Base-by-base conservation (phyloP, 2,113 vertebrate species). In the Limanda limanda region DNA sequence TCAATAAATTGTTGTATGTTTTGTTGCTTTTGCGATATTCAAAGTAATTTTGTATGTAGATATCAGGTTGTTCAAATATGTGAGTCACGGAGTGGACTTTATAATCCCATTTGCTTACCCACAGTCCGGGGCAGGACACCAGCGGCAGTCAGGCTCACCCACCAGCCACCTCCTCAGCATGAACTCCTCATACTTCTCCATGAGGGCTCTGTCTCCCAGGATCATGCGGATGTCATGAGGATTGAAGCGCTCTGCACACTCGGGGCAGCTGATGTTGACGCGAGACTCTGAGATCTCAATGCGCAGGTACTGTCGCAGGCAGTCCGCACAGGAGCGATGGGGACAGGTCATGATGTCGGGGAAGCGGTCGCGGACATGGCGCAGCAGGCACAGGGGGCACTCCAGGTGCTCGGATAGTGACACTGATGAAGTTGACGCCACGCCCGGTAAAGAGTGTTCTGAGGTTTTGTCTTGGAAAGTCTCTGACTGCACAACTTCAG, bases 101-200 rank as follows among this genome's bases (percentile, higher is more conserved):
- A 13, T 56, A 61, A 52, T 72, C n/a, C 9, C 3, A 10, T 57
- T 37, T 65, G 81, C 92, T 96, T 95, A 99, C 98, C 98, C 98
- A 80, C 98, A 99, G 62, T 99, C 98, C 0, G 98, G 98, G 80
- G 98, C 97, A 1, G 98, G 98, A 83, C 98, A 99, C 98, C 98
- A 99, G 79, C 98, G 96, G 85, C 98, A 99, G 88, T 99, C 98
- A 1, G 98, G 97, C 89, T 99, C 98, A 0, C 96, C 97, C 58
- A 98, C 97, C 27, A 99, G 95, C 97, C 97, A 99, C 52, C 98
- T 90, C 79, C 98, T 95, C 68, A 99, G 95, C 98, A 99, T 99
- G 91, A 99, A 99, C 93, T 99, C 98, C 91, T 99, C 98, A 0
- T 99, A 99, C 89, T 99, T 99, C 89, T 99, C 98, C 97, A 99